Evolutionary conservation across 2,888 invertebrate species (phyloP).

Genomic region (Cryptophagus acutangulus): DNA sequence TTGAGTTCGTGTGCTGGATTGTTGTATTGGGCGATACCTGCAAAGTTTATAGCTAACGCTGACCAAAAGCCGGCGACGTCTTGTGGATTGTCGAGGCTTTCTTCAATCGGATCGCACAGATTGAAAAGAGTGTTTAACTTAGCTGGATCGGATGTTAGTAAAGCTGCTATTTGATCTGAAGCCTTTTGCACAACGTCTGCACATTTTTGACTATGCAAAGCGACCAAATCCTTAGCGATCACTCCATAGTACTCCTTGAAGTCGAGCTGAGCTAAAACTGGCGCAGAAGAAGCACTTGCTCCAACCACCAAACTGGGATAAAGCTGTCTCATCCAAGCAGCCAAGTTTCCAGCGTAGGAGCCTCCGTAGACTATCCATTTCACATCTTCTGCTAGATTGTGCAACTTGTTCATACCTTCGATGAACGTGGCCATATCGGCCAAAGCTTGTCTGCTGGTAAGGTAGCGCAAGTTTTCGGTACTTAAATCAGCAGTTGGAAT

Average conservation of each 20-base stretch:
- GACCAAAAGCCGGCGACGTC: constrained; percentile 78
- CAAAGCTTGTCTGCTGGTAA: constrained; percentile 72
- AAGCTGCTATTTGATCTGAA: constrained; percentile 7
- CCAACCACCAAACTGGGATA: constrained; percentile 81
- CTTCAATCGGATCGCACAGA: constrained; percentile 68
- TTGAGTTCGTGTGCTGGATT: constrained; percentile 63
- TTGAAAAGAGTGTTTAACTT: constrained; percentile 59
- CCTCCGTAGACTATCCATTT: constrained; percentile 92
- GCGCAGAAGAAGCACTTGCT: constrained; percentile 83
- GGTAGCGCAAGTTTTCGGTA: constrained; percentile 68
- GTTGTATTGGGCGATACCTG: constrained; percentile 89
- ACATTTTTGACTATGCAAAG: constrained; percentile 10
- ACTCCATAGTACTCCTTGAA: constrained; percentile 81
- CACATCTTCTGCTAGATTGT: constrained; percentile 52
- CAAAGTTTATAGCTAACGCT: constrained; percentile 77
- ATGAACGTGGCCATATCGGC: constrained; percentile 84
- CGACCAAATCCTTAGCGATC: constrained; percentile 53
- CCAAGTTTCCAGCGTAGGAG: constrained; percentile 85
- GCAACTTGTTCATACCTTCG: constrained; percentile 58
- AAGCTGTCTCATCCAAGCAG: constrained; percentile 82
- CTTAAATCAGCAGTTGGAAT: constrained; percentile 8
- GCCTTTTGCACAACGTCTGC: constrained; percentile 9
- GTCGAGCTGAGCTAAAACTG: constrained; percentile 76
- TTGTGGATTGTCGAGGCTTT: constrained; percentile 52
- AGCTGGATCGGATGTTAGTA: neutral